Evolutionary conservation across 2,113 vertebrate genomes (phyloP).

Genomic region (Rhineura floridana): DNA sequence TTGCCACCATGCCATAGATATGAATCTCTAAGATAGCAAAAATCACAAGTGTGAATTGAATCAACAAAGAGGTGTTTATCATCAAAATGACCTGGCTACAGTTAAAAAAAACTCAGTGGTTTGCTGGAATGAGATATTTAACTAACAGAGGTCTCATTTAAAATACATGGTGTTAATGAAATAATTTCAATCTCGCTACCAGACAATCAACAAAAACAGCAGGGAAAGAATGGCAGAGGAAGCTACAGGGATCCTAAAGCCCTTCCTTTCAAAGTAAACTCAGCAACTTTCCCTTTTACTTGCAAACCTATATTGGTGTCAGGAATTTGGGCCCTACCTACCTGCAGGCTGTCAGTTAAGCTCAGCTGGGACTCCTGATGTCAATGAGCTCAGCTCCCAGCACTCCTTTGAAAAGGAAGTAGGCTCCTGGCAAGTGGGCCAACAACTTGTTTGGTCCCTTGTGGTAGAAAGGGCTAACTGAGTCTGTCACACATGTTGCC

Average conservation of each 20-base stretch:
- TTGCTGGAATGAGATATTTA: conserved; percentile 53
- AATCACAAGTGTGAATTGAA: conserved; percentile 1
- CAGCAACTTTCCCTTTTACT: conserved; percentile 31
- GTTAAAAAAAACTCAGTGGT: conserved; percentile 30
- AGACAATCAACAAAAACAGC: conserved; percentile 52
- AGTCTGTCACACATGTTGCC: background rate
- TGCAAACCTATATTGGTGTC: conserved; percentile 38
- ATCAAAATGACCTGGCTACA: conserved; percentile 42
- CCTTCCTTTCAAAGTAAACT: conserved; percentile 42
- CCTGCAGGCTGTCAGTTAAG: background rate
- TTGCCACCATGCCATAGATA: conserved; percentile 38
- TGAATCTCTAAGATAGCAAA: conserved; percentile 34
- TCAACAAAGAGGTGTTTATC: conserved; percentile 28
- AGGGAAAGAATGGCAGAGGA: conserved; percentile 11
- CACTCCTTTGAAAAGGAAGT: background rate
- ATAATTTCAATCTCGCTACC: conserved; percentile 52
- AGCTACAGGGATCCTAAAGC: conserved; percentile 29
- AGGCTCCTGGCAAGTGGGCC: background rate
- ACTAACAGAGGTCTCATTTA: conserved; percentile 20
- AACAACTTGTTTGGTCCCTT: background rate
- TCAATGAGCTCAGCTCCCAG: background rate
- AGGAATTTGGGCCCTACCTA: background rate
- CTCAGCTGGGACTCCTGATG: background rate
- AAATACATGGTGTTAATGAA: conserved; percentile 51
- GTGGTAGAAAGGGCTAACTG: background rate